phyloP scores from a whole-genome alignment of 2,797 vertebrate species.

The Oophaga sylvatica region DNA sequence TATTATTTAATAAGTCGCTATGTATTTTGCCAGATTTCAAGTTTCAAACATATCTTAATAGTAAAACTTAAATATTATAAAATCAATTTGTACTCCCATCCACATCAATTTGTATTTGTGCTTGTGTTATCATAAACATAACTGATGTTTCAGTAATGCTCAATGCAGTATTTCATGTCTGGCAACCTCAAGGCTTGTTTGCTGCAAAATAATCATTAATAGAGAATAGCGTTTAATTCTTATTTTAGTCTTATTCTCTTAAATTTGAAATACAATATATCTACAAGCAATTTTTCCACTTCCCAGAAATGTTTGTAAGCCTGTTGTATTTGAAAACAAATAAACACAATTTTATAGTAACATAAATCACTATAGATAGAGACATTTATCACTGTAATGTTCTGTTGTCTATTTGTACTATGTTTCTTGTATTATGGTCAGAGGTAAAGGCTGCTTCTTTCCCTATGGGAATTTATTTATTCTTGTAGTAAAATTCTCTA shows the following conservation, averaged over 20 bases:
- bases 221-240: conserved; percentile 8
- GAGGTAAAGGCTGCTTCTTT: conserved; percentile 15
- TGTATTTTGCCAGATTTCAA: background rate
- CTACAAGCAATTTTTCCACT: background rate
- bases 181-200: background rate
- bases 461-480: conserved; percentile 8
- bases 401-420: conserved; percentile 18
- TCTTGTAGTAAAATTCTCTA: background rate
- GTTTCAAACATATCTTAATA: background rate
- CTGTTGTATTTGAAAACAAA: conserved; percentile 25
- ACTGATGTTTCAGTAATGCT: background rate
- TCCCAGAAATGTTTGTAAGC: conserved; percentile 14
- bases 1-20: background rate
- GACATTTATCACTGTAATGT: conserved; percentile 41
- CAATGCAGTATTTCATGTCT: conserved; percentile 17
- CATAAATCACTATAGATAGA: conserved; percentile 44
- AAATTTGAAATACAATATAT: conserved; percentile 22
- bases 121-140: conserved; percentile 17
- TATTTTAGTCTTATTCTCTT: conserved; percentile 6
- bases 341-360: conserved; percentile 11
- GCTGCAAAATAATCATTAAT: conserved; percentile 5
- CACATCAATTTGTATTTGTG: conserved; percentile 17
- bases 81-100: conserved; percentile 8
- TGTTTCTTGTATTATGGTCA: conserved; percentile 14
- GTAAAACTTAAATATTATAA: background rate